phyloP scores from a whole-genome alignment of 1,140 invertebrate species.

The Parapsyche elsis region DNA sequence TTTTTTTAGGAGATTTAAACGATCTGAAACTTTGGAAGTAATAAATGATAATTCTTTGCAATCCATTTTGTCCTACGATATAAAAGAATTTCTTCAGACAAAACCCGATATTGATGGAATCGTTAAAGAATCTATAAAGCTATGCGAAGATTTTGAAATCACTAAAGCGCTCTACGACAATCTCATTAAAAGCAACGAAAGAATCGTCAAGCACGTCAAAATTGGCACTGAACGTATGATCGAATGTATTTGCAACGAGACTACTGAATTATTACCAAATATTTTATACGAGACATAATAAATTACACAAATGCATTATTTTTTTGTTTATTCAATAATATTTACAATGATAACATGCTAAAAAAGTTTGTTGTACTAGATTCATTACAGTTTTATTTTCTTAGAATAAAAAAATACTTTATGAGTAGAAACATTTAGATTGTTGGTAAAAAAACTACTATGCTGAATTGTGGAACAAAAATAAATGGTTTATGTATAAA shows the following conservation, averaged over 20 bases:
- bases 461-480: too few species aligned
- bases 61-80: constrained; percentile 6
- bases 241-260: neutral
- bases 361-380: neutral
- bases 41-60: neutral
- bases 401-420: neutral
- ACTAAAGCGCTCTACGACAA: constrained; percentile 10
- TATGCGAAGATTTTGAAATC: constrained; percentile 31
- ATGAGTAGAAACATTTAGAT: neutral
- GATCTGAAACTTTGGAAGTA: neutral
- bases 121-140: neutral
- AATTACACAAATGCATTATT: neutral
- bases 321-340: neutral
- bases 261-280: too few species aligned
- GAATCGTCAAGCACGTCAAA: constrained; percentile 8
- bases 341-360: neutral
- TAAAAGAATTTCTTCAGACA: constrained; percentile 6
- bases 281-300: too few species aligned
- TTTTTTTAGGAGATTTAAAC: constrained; percentile 27
- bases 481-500: too few species aligned
- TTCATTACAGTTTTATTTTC: neutral
- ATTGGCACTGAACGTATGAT: neutral
- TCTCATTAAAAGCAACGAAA: constrained; percentile 15
- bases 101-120: constrained; percentile 39
- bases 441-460: too few species aligned